phyloP scores from a whole-genome alignment of 2,113 vertebrate genomes.

The Rhinoptilus africanus region DNA sequence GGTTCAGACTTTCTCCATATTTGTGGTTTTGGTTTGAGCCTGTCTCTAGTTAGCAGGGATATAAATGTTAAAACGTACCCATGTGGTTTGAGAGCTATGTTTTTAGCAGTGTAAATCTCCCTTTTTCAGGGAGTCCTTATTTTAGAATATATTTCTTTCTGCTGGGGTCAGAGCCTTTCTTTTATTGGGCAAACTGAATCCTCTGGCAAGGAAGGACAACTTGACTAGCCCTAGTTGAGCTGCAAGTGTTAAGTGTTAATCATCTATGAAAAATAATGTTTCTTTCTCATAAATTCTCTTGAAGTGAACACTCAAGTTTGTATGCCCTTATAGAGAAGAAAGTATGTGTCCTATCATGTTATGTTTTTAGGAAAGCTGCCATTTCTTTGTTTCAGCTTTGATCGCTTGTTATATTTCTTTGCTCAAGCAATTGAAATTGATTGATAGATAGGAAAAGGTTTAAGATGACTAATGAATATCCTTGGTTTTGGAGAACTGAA shows the following conservation, averaged over 20 bases:
- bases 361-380: neutral
- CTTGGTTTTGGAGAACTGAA: neutral
- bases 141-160: neutral
- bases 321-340: neutral
- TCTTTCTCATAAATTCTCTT: neutral
- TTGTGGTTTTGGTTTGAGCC: constrained; percentile 45
- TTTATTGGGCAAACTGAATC: neutral
- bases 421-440: neutral
- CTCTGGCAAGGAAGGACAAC: neutral
- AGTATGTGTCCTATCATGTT: neutral
- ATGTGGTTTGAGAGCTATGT: neutral
- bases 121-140: neutral
- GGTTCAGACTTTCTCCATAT: constrained; percentile 9
- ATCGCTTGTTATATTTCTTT: neutral
- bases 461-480: neutral
- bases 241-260: neutral
- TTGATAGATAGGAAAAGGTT: neutral
- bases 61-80: neutral
- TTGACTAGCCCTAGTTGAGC: neutral
- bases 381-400: neutral
- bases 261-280: neutral
- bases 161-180: neutral
- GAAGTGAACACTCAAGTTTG: neutral
- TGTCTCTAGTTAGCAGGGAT: constrained; percentile 26
- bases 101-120: neutral